phyloP scores from a whole-genome alignment of 1,140 invertebrate genomes.

The Dendroctonus valens region DNA sequence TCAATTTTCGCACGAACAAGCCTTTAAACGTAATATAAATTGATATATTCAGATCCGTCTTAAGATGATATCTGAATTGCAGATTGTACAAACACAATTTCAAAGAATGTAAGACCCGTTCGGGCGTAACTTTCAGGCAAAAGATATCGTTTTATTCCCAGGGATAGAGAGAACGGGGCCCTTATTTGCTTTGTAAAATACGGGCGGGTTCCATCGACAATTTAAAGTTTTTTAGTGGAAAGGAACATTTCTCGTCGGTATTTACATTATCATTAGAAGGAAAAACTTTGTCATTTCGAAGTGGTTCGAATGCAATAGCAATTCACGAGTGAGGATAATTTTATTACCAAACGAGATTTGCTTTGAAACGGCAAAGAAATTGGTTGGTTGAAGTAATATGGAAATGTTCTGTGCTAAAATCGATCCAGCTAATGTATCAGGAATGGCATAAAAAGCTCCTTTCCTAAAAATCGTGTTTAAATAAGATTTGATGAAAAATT shows the following conservation, averaged over 20 bases:
- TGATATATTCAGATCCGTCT: constrained; percentile 24
- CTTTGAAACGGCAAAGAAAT: no score
- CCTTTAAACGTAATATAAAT: constrained; percentile 21
- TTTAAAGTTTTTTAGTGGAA: constrained; percentile 19
- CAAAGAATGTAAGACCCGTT: constrained; percentile 32
- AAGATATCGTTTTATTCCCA: constrained; percentile 29
- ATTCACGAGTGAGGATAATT: no score
- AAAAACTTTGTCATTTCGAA: no score
- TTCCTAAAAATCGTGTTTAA: no score
- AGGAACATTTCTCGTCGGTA: constrained; percentile 8
- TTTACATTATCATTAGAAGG: no score
- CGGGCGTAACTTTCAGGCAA: constrained; percentile 26
- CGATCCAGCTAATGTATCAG: no score
- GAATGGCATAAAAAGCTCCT: no score
- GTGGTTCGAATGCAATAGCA: no score
- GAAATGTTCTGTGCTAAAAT: no score
- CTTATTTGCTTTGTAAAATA: constrained; percentile 29
- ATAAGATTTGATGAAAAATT: no score
- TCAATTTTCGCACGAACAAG: constrained; percentile 6
- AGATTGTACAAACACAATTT: constrained; percentile 35
- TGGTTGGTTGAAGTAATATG: no score
- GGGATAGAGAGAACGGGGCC: constrained; percentile 18
- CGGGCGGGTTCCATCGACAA: constrained; percentile 6
- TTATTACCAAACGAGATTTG: no score
- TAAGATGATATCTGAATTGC: constrained; percentile 32